Evolutionary conservation across 2,797 vertebrate genomes (phyloP).

Genomic region (Gobionotothen gibberifrons): DNA sequence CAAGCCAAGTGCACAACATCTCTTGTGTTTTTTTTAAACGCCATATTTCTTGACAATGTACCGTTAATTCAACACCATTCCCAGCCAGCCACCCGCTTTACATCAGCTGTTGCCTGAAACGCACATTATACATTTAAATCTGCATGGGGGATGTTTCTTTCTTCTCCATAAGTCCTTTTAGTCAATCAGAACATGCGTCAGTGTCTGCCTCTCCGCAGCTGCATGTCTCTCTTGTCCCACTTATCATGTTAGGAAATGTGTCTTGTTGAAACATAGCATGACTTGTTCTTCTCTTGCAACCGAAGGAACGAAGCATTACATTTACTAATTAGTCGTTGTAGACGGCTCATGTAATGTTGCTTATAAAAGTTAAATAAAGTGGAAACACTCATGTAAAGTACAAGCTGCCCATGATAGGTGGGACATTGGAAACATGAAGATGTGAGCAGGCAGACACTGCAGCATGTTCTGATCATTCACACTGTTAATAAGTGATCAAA

Average conservation of each 20-base stretch:
- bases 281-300: neutral
- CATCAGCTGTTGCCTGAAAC: neutral
- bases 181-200: neutral
- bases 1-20: neutral
- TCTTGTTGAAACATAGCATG: neutral
- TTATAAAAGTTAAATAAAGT: neutral
- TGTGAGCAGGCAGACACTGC: neutral
- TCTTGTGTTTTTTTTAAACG: neutral
- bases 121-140: neutral
- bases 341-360: neutral
- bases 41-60: neutral
- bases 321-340: neutral
- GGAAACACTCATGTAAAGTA: neutral
- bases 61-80: neutral
- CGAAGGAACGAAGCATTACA: neutral
- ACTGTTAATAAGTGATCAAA: neutral
- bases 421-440: neutral
- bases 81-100: neutral
- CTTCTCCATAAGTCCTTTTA: slow-evolving; percentile 2
- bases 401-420: neutral
- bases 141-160: neutral
- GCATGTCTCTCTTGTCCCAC: neutral
- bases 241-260: neutral
- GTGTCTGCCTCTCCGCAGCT: slow-evolving; percentile 1
- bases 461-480: neutral